These are phyloP conservation scores for Oceanodroma tethys DNA, from an alignment of 2,113 vertebrate species.

Conservation along the genomic window DNA sequence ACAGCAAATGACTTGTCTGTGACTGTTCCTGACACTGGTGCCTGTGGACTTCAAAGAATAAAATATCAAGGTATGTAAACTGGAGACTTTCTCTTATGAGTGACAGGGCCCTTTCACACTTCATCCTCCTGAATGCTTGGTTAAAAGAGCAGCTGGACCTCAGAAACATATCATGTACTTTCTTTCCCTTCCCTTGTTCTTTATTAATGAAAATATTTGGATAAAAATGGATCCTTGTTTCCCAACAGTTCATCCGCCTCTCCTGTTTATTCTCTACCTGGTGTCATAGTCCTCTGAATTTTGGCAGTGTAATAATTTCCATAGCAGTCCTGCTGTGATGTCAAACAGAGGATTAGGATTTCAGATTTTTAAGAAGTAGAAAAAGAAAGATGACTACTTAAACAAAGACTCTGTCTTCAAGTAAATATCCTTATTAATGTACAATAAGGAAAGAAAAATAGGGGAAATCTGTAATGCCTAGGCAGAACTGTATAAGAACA, in stretches of 20 bases:
- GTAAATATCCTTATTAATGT: conserved; percentile 1
- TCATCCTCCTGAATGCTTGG: background rate
- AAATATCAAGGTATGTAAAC: conserved; percentile 8
- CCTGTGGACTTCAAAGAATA: background rate
- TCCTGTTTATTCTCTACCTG: conserved; percentile 65
- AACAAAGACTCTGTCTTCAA: conserved; percentile 6
- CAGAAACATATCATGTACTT: background rate
- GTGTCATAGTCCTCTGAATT: background rate
- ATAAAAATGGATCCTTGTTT: conserved; percentile 36
- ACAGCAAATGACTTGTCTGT: background rate
- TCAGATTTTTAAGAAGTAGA: background rate
- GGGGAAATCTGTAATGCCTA: background rate
- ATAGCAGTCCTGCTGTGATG: conserved; percentile 9
- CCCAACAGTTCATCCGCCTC: conserved; percentile 17
- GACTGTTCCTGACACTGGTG: background rate
- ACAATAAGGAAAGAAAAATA: conserved; percentile 16
- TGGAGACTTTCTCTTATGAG: background rate
- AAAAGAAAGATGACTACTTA: conserved; percentile 14
- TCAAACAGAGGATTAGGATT: conserved; percentile 31
- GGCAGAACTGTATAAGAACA: background rate
- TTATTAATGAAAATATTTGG: conserved; percentile 60
- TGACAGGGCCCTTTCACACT: background rate
- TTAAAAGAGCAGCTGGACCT: background rate
- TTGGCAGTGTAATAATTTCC: conserved; percentile 43
- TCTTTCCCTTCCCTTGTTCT: background rate